A percentile compares a stretch with the other conserved stretches of the same genome.
These are phyloP conservation scores for Dorcus hopei DNA, from an alignment of 2,888 invertebrate species.

Conservation along the genomic window DNA sequence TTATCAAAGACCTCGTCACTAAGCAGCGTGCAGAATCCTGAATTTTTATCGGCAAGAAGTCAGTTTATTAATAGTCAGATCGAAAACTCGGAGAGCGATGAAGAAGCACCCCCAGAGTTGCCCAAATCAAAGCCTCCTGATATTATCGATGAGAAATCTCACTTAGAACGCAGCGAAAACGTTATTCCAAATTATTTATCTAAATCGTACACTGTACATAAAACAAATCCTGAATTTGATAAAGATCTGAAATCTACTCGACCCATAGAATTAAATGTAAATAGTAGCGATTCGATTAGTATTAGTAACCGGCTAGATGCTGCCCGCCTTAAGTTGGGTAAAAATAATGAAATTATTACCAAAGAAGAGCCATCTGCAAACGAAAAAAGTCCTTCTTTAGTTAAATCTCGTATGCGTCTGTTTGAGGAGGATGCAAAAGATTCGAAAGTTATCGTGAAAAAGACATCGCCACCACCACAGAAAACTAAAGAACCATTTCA, in stretches of 20 bases:
- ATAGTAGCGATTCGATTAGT: constrained; percentile 29
- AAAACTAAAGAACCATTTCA: no score
- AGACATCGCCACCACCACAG: no score
- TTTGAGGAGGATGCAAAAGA: constrained; percentile 37
- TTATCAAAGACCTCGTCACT: constrained; percentile 28
- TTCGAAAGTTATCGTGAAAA: neutral
- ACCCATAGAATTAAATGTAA: constrained; percentile 22
- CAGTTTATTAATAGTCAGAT: constrained; percentile 49
- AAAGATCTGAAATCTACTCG: constrained; percentile 34
- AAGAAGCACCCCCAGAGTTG: constrained; percentile 37
- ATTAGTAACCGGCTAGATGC: constrained; percentile 32
- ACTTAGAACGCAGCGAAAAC: constrained; percentile 21
- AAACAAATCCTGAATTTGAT: constrained; percentile 27
- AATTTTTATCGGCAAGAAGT: constrained; percentile 42
- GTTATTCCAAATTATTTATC: constrained; percentile 16
- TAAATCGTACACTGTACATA: constrained; percentile 21
- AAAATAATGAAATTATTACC: constrained; percentile 42
- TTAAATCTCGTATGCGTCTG: constrained; percentile 46
- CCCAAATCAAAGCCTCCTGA: constrained; percentile 34
- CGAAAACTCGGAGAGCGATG: constrained; percentile 29
- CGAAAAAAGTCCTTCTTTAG: constrained; percentile 37
- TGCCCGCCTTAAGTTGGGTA: constrained; percentile 25
- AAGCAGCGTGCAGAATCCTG: constrained; percentile 33
- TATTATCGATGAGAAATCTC: constrained; percentile 2
- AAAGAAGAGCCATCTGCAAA: constrained; percentile 37